Conservation (phyloP, 2,888 invertebrate species). For the Pedicia rivosa region DNA sequence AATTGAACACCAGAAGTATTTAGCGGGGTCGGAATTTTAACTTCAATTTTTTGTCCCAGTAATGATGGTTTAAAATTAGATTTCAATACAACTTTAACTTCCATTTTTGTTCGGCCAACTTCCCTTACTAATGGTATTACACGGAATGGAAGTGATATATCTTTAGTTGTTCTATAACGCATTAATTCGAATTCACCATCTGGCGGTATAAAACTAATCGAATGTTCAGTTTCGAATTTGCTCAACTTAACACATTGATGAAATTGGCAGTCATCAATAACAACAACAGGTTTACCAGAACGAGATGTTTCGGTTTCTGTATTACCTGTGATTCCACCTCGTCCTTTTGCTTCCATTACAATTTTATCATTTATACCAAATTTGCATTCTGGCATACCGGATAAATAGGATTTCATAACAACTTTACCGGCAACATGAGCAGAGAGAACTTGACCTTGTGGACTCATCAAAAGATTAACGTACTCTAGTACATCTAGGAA, state of each 20-base stretch:
- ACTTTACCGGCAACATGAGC: constrained; percentile 99
- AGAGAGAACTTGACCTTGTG: constrained; percentile 96
- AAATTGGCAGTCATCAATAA: constrained; percentile 99
- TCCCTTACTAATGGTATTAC: constrained; percentile 97
- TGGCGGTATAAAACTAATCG: constrained; percentile 98
- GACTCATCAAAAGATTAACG: constrained; percentile 98
- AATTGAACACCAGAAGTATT: constrained; percentile 98
- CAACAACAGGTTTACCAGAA: constrained; percentile 96
- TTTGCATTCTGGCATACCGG: constrained; percentile 99
- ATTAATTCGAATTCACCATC: constrained; percentile 99
- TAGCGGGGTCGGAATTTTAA: constrained; percentile 95
- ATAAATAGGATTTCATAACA: constrained; percentile 98
- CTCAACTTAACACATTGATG: constrained; percentile 99
- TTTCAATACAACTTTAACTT: constrained; percentile 97
- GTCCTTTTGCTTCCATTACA: constrained; percentile 90
- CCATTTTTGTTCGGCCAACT: constrained; percentile 98
- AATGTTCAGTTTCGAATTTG: constrained; percentile 99
- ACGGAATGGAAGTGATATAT: constrained; percentile 97
- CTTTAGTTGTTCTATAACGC: constrained; percentile 99
- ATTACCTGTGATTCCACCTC: constrained; percentile 52
- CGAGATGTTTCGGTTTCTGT: constrained; percentile 64
- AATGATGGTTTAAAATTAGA: constrained; percentile 98
- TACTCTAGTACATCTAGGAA: constrained; percentile 98
- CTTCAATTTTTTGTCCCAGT: constrained; percentile 97
- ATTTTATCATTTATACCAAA: constrained; percentile 99